Conservation (phyloP, 2,113 vertebrate species). For the Lamprotornis superbus region DNA sequence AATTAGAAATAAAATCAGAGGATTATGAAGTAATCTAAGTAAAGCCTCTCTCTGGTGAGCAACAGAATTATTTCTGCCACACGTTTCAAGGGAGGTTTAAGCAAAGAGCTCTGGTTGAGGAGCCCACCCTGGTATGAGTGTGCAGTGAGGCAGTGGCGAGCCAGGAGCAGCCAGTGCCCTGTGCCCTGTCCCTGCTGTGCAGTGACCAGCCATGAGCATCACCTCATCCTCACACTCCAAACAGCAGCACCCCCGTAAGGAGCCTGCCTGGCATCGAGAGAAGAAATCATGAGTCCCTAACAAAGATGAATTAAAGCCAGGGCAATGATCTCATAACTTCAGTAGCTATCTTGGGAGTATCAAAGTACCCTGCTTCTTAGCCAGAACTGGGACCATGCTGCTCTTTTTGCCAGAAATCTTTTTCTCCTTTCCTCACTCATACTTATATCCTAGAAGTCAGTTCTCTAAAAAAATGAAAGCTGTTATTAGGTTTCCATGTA, state of each 20-base stretch:
- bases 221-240: neutral
- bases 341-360: neutral
- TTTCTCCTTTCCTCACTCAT: neutral
- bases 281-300: neutral
- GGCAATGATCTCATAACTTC: neutral
- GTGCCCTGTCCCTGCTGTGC: neutral
- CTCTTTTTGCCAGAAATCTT: neutral
- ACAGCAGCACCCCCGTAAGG: neutral
- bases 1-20: neutral
- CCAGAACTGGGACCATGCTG: neutral
- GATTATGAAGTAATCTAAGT: neutral
- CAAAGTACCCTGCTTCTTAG: neutral
- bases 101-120: neutral
- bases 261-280: neutral
- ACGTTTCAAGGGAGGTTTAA: neutral
- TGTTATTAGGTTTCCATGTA: neutral
- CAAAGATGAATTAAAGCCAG: neutral
- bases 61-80: neutral
- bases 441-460: neutral
- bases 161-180: neutral
- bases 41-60: neutral
- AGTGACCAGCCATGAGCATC: rapidly evolving
- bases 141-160: rapidly evolving
- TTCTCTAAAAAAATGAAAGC: neutral
- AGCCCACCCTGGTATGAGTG: rapidly evolving